A percentile compares a stretch with the other conserved stretches of the same genome.
phyloP scores from a whole-genome alignment of 1,140 invertebrate genomes.

The Nebria ingens region DNA sequence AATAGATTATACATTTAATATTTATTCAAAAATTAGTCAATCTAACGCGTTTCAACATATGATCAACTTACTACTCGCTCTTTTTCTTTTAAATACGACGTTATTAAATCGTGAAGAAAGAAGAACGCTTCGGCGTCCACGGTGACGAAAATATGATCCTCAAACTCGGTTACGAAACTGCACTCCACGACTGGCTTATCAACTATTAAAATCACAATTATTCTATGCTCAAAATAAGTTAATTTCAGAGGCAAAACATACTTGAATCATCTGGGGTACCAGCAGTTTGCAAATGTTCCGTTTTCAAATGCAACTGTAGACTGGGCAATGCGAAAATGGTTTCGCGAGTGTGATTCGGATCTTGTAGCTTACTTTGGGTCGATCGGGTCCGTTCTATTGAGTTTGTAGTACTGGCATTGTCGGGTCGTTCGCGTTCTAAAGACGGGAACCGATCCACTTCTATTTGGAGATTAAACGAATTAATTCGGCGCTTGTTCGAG shows the following conservation, averaged over 20 bases:
- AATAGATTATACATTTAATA: background rate
- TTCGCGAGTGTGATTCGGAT: constrained; percentile 83
- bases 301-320: constrained; percentile 85
- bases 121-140: constrained; percentile 97
- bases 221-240: constrained; percentile 3
- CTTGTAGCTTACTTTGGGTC: constrained; percentile 46
- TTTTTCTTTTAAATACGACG: constrained; percentile 88
- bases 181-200: constrained; percentile 85
- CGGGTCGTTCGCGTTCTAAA: constrained; percentile 57
- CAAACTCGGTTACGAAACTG: constrained; percentile 96
- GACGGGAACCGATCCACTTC: constrained; percentile 84
- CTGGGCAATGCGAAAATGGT: constrained; percentile 92
- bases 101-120: constrained; percentile 94
- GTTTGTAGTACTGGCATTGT: constrained; percentile 40
- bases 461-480: no score
- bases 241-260: constrained; percentile 26
- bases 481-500: background rate
- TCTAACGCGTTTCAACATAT: no score
- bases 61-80: constrained; percentile 66
- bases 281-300: constrained; percentile 74
- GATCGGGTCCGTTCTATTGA: constrained; percentile 37
- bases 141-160: constrained; percentile 96
- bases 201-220: constrained; percentile 30
- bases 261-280: constrained; percentile 59
- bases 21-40: background rate